Conservation (phyloP, 2,113 vertebrate genomes). For the Ivindomyrus marchei region DNA sequence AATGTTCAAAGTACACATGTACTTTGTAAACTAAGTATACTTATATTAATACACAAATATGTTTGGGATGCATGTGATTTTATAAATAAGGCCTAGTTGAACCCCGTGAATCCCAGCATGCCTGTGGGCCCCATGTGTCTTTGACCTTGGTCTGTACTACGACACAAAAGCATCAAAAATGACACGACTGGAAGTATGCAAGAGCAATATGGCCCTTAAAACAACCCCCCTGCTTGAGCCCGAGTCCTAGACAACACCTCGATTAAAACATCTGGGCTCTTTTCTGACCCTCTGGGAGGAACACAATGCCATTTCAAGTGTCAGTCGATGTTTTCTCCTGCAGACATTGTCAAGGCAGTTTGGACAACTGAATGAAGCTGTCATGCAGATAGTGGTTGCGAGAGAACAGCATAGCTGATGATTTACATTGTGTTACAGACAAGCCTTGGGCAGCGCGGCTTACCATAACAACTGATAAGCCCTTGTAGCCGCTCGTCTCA, state of each 20-base stretch:
- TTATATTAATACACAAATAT: not conserved
- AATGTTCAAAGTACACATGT: not conserved
- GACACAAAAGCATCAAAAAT: not conserved
- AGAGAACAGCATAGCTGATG: not conserved
- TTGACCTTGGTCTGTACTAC: not conserved
- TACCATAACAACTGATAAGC: constrained; percentile 3
- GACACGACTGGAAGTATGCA: not conserved
- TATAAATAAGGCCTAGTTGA: not conserved
- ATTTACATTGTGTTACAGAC: not conserved
- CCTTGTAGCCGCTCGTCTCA: not conserved
- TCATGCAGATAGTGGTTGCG: not conserved
- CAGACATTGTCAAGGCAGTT: not conserved
- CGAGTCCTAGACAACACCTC: not conserved
- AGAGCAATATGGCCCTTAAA: not conserved
- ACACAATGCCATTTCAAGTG: not conserved
- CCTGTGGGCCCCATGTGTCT: not conserved
- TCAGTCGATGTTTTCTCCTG: not conserved
- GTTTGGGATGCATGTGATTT: not conserved
- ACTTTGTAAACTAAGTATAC: not conserved
- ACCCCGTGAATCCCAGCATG: not conserved
- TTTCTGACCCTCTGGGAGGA: not conserved
- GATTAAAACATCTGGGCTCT: not conserved
- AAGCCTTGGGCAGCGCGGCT: not conserved
- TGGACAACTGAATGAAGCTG: not conserved
- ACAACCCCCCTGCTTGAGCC: not conserved